A percentile compares a stretch with the other conserved stretches of the same genome.
phyloP scores from a whole-genome alignment of 1,140 invertebrate genomes.

The Nasonia longicornis region DNA sequence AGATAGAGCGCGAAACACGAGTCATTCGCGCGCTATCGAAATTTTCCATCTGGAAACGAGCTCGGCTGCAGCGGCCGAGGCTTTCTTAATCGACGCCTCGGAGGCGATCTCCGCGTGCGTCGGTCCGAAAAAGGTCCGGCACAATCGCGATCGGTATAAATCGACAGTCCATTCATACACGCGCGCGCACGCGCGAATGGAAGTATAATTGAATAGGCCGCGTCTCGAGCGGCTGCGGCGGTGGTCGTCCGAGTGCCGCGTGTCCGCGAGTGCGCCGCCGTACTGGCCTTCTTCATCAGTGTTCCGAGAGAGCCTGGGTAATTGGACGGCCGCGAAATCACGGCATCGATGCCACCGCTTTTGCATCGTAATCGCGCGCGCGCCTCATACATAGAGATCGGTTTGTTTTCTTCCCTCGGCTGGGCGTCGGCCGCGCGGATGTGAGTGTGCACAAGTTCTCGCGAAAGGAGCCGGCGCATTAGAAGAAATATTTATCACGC shows the following conservation, averaged over 20 bases:
- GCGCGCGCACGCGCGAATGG: conserved; percentile 44
- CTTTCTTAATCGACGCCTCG: conserved; percentile 30
- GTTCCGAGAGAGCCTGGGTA: background rate
- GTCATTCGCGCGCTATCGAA: conserved; percentile 29
- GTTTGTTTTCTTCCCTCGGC: background rate
- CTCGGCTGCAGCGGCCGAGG: background rate
- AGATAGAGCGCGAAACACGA: background rate
- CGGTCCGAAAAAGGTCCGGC: conserved; percentile 29
- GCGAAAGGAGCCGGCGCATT: no score
- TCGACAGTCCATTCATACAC: conserved; percentile 23
- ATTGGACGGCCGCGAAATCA: conserved; percentile 38
- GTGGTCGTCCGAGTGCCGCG: conserved; percentile 37
- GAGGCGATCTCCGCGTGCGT: conserved; percentile 27
- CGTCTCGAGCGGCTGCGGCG: conserved; percentile 31
- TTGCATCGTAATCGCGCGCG: background rate
- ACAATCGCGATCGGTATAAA: conserved; percentile 38
- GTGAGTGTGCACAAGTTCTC: conserved; percentile 15
- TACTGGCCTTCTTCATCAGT: conserved; percentile 29
- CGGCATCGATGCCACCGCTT: conserved; percentile 29
- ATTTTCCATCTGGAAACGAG: background rate
- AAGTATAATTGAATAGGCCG: conserved; percentile 52
- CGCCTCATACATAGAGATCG: background rate
- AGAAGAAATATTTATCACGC: no score
- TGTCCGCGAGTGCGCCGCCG: background rate
- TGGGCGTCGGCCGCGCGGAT: background rate